Evolutionary conservation across 1,140 invertebrate species (phyloP), one percentile per base, ranked within the genome.

Genomic region (Brachystomella parvula): DNA sequence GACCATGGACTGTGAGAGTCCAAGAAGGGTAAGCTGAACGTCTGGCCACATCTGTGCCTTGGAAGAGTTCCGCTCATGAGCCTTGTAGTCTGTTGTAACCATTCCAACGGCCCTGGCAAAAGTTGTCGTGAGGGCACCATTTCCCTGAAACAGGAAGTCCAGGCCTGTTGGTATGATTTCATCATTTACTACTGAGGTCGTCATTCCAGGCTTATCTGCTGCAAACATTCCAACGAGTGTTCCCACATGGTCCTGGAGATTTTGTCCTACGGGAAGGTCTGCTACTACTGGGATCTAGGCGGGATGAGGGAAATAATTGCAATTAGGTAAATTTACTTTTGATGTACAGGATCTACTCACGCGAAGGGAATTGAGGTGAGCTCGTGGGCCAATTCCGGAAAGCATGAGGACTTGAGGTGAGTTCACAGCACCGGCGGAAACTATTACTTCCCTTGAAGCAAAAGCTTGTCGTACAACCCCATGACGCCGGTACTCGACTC

Each of bases 181-280:
- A 32, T 66, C 64, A 21, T 56, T 30, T 24, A 62, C 60, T 3
- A 66, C 32, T 6, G 64, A 30, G 32, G 62, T 33, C 0, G 68
- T 66, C 2, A 58, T 47, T 28, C n/a, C n/a, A n/a, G 60, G 47
- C n/a, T 61, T 12, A 17, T 66, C 56, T 2, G 61, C 29, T 21
- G 56, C 1, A 49, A 66, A 66, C 6, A 56, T 53, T 0, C 68
- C 68, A 21, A 69, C 59, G 0, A 56, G 1, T 0, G 59, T 39
- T n/a, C 32, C 31, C 15, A 66, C 21, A 24, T 63, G 49, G 44
- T 63, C 81, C 67, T 80, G 79, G 6, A 81, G 74, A 70, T 81
- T 80, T 30, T 78, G 68, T 0, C 80, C 81, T 2, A 81, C 81
- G 67, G 47, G 67, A 29, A 53, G 58, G 56, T 49, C 64, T 0